Conservation (phyloP, 1,140 invertebrate species). For the Protaetia brevitarsis region DNA sequence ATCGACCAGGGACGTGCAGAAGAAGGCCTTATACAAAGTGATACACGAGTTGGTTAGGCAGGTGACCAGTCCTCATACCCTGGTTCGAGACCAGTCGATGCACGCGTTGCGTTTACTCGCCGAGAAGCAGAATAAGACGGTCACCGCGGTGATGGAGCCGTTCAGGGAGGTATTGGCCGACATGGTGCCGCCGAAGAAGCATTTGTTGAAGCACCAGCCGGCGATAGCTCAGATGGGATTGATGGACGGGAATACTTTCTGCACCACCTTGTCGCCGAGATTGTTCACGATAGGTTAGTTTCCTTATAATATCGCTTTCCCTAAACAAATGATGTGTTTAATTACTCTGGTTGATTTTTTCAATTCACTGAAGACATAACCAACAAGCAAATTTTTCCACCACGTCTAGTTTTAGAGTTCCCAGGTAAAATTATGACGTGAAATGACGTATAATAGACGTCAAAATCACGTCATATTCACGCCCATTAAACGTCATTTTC, state of each 20-base stretch:
- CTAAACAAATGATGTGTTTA: no score
- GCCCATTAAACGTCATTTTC: no score
- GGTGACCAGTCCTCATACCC: slow-evolving; percentile 88
- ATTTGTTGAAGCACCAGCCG: slow-evolving; percentile 88
- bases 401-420: no score
- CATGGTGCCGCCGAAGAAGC: slow-evolving; percentile 95
- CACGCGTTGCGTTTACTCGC: slow-evolving; percentile 79
- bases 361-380: no score
- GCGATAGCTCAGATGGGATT: slow-evolving; percentile 94
- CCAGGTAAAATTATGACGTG: no score
- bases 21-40: slow-evolving; percentile 85
- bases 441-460: no score
- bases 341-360: no score
- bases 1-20: slow-evolving; percentile 72
- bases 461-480: no score
- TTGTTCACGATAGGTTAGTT: slow-evolving; percentile 92
- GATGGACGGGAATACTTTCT: slow-evolving; percentile 97
- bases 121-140: slow-evolving; percentile 76
- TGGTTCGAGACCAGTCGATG: slow-evolving; percentile 93
- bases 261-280: slow-evolving; percentile 84
- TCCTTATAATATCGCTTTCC: no score
- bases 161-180: slow-evolving; percentile 90
- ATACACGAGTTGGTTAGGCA: slow-evolving; percentile 89
- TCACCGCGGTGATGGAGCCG: slow-evolving; percentile 93
- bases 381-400: no score